Evolutionary conservation across 2,113 vertebrate species (phyloP).

Genomic region (Cololabis saira): DNA sequence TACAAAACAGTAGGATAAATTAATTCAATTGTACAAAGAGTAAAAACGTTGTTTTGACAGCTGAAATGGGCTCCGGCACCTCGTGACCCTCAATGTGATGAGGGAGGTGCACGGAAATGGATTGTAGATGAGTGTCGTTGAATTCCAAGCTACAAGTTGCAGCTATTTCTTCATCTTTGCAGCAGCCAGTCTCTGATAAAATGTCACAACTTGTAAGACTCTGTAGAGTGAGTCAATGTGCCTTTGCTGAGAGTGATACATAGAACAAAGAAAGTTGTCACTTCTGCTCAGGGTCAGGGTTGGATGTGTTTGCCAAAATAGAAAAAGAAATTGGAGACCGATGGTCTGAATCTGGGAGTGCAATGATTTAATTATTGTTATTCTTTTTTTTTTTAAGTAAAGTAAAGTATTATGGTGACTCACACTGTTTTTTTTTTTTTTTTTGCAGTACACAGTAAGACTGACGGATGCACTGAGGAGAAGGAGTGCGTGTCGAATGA

Average conservation of each 20-base stretch:
- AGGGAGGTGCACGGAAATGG: background rate
- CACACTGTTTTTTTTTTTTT: too few relatives aligned
- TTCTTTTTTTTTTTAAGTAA: background rate
- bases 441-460: constrained; percentile 6
- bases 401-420: constrained; percentile 14
- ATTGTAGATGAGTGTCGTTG: background rate
- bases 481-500: constrained; percentile 38
- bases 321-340: constrained; percentile 30
- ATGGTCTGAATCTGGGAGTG: constrained; percentile 1
- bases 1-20: background rate
- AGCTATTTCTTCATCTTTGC: constrained; percentile 23
- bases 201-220: constrained; percentile 68
- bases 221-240: constrained; percentile 68
- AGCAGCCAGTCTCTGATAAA: constrained; percentile 55
- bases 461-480: constrained; percentile 18
- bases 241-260: constrained; percentile 70
- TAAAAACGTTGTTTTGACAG: background rate
- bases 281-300: constrained; percentile 59
- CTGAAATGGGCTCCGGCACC: background rate
- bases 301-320: constrained; percentile 30
- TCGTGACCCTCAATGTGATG: background rate
- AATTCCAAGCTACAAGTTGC: constrained; percentile 39
- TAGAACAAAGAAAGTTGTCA: constrained; percentile 70
- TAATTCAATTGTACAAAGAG: background rate
- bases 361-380: background rate